Evolutionary conservation across 2,888 invertebrate species (phyloP).

Genomic region (Drosophila engyochracea): DNA sequence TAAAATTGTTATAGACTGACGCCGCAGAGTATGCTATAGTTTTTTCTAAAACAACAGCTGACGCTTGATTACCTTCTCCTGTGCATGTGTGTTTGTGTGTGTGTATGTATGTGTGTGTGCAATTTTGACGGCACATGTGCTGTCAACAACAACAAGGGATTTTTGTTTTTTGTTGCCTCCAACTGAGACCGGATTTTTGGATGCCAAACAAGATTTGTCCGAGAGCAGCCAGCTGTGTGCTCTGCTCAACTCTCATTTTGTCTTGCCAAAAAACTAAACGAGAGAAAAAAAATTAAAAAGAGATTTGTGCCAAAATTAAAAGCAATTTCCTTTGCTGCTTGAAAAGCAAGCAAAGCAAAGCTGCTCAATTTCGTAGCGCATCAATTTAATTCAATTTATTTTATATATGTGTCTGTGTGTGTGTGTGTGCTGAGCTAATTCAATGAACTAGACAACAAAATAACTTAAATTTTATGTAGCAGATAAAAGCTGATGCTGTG

Average conservation of each 20-base stretch:
- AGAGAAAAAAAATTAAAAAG: conserved; percentile 65
- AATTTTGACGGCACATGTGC: conserved; percentile 64
- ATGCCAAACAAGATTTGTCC: conserved; percentile 42
- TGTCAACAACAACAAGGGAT: conserved; percentile 41
- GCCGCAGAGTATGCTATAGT: conserved; percentile 45
- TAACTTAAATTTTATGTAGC: conserved; percentile 64
- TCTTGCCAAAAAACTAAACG: conserved; percentile 29
- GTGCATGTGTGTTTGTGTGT: conserved; percentile 4
- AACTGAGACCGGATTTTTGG: conserved; percentile 25
- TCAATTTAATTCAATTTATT: conserved; percentile 77
- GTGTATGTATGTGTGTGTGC: conserved; percentile 19
- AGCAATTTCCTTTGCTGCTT: conserved; percentile 57
- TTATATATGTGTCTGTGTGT: conserved; percentile 19
- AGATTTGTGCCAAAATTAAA: conserved; percentile 76
- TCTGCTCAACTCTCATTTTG: conserved; percentile 28
- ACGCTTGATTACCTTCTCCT: conserved; percentile 63
- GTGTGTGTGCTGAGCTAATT: conserved; percentile 56
- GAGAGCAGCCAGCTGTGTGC: conserved; percentile 30
- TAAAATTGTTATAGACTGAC: conserved; percentile 34
- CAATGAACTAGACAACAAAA: conserved; percentile 73
- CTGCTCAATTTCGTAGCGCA: conserved; percentile 57
- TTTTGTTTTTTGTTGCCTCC: conserved; percentile 52
- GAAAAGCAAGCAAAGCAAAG: conserved; percentile 21
- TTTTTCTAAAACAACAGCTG: conserved; percentile 55
- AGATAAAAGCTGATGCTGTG: conserved; percentile 20